A percentile compares a stretch with the other conserved stretches of the same genome.
These are phyloP conservation scores for Hypselothyrea guttata DNA, from an alignment of 2,888 invertebrate genomes.

Conservation along the genomic window DNA sequence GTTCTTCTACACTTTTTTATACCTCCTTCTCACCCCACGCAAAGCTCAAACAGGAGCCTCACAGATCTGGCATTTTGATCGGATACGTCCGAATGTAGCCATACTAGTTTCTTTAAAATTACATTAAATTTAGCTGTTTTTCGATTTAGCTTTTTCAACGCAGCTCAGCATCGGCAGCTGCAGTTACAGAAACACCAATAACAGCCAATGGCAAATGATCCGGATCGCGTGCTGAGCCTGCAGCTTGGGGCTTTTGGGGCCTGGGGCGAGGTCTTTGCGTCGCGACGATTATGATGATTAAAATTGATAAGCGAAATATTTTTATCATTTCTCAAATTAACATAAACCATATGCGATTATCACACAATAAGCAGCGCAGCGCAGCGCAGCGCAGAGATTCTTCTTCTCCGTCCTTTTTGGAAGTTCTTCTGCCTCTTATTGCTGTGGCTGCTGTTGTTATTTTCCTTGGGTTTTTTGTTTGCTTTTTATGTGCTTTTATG, in stretches of 20 bases:
- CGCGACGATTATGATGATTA: slow-evolving; percentile 77
- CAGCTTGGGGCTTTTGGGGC: not conserved
- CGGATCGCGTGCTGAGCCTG: slow-evolving; percentile 66
- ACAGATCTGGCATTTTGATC: too few species aligned
- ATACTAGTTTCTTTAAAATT: slow-evolving; percentile 5
- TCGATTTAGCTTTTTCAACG: too few species aligned
- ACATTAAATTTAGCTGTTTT: too few species aligned
- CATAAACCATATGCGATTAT: slow-evolving; percentile 76
- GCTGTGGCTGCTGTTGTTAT: slow-evolving; percentile 9
- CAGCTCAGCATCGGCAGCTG: slow-evolving; percentile 17
- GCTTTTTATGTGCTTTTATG: slow-evolving; percentile 70
- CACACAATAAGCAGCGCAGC: slow-evolving; percentile 59
- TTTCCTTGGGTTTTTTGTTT: slow-evolving; percentile 53
- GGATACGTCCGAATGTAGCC: too few species aligned
- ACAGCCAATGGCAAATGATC: slow-evolving; percentile 30
- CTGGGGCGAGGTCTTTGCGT: slow-evolving; percentile 31
- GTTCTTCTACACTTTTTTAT: too few species aligned
- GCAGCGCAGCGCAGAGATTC: slow-evolving; percentile 32
- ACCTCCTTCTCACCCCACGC: too few species aligned
- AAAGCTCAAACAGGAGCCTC: too few species aligned
- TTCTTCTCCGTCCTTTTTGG: slow-evolving; percentile 16
- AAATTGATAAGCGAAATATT: slow-evolving; percentile 79
- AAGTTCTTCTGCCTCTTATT: slow-evolving; percentile 8
- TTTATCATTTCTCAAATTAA: slow-evolving; percentile 78
- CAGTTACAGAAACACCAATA: slow-evolving; percentile 6